Evolutionary conservation across 2,888 invertebrate species (phyloP).

Genomic region (Hybos culiciformis): DNA sequence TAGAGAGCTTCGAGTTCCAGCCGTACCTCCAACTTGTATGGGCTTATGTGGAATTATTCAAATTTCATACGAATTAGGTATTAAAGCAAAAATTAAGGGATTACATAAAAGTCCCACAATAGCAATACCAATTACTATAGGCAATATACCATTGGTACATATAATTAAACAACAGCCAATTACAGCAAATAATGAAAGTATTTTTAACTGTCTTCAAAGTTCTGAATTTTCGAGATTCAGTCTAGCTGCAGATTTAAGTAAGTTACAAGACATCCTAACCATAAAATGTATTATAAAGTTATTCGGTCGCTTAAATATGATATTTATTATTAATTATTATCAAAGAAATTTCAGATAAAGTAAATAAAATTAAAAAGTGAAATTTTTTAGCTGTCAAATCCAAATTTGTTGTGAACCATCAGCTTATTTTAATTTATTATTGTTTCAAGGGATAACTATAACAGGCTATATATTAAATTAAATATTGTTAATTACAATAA

Average conservation of each 20-base stretch:
- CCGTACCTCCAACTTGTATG: constrained; percentile 31
- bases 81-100: constrained; percentile 26
- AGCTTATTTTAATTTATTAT: no score
- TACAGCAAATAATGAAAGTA: neutral
- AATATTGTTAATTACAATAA: no score
- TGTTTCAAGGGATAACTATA: no score
- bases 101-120: constrained; percentile 26
- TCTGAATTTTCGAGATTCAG: neutral
- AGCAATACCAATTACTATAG: constrained; percentile 30
- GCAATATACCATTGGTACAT: constrained; percentile 27
- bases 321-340: no score
- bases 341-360: no score
- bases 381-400: no score
- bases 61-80: constrained; percentile 28
- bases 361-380: no score
- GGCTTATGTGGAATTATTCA: constrained; percentile 30
- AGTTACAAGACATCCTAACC: neutral
- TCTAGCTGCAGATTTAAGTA: neutral
- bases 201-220: neutral
- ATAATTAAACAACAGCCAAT: constrained; percentile 8
- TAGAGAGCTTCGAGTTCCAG: constrained; percentile 28
- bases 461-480: no score
- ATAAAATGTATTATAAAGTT: no score
- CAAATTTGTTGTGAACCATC: no score
- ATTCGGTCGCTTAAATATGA: no score